Evolutionary conservation across 1,140 invertebrate genomes (phyloP), one percentile per base, ranked within the genome.

Genomic region (Eubasilissa regina): DNA sequence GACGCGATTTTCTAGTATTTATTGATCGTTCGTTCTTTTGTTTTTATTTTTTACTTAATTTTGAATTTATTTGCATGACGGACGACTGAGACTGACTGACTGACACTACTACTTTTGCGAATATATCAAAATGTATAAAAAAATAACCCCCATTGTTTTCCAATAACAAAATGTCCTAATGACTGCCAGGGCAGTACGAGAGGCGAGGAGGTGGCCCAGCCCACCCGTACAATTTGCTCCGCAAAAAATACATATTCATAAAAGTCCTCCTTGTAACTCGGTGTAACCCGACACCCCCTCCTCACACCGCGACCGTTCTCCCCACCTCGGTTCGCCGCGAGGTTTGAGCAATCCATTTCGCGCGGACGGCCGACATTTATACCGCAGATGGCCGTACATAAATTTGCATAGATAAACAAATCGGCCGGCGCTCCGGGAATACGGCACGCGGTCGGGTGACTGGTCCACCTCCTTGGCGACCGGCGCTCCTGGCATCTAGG

Each of bases 391-490:
- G 72, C 68, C 56, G 72, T 53, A 68, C 73, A 80, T 80, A 80
- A 75, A 80, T 80, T 76, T 80, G 43, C 78, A 80, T 80, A 80
- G 73, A 74, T 80, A 80, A 80, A 80, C 78, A 80, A 76, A 76
- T 68, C 73, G 60, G 17, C 60, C 73, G 21, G 13, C 55, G 53
- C 60, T 3, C 21, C 21, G 53, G 53, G 53, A 56, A n/a, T 56
- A 56, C 17, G 53, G 53, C 53, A n/a, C 17, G 53, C 53, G 53
- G 53, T 56, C 53, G 53, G n/a, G 53, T 56, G 53, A 56, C 53
- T 6, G 17, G 15, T 56, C 53, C 53, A 56, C 53, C 53, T 56
- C 53, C 62, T 66, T 19, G 62, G 12, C n/a, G 62, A 4, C 12
- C 15, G n/a, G 25, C 44, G 62, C 35, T 43, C 44, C 35, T 47